Evolutionary conservation across 2,888 invertebrate species (phyloP).

Genomic region (Ichneumon xanthorius): DNA sequence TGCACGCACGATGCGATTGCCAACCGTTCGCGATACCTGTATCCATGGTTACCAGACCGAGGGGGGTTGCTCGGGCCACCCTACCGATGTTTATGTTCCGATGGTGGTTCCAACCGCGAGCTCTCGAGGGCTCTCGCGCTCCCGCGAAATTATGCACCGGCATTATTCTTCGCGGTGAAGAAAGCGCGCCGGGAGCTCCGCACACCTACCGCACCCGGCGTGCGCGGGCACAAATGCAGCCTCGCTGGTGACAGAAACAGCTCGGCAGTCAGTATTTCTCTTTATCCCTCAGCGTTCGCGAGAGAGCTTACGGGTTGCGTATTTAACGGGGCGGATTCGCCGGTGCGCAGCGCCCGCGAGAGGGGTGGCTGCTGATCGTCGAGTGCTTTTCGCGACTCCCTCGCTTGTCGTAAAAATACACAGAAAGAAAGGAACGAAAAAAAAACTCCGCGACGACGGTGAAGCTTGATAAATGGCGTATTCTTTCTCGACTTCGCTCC

Average conservation of each 20-base stretch:
- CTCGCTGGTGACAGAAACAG: slow-evolving; percentile 14
- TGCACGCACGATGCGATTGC: slow-evolving; percentile 33
- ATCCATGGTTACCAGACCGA: slow-evolving; percentile 41
- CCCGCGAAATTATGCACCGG: slow-evolving; percentile 22
- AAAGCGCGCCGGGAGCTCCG: not conserved
- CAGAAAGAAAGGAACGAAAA: not conserved
- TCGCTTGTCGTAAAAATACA: slow-evolving; percentile 23
- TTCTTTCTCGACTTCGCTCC: not conserved
- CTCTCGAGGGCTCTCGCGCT: slow-evolving; percentile 13
- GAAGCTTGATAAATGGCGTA: not conserved
- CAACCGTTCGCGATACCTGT: slow-evolving; percentile 27
- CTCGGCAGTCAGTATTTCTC: slow-evolving; percentile 11
- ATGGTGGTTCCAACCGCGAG: not conserved
- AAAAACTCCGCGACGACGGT: not conserved
- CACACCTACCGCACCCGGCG: not conserved
- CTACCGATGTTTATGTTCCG: not conserved
- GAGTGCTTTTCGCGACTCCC: slow-evolving; percentile 20
- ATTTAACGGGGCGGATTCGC: slow-evolving; percentile 36
- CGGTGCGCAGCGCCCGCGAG: not conserved
- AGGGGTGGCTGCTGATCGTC: slow-evolving; percentile 13
- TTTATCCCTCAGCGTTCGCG: not conserved
- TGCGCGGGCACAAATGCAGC: not conserved
- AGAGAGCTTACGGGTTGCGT: slow-evolving; percentile 2
- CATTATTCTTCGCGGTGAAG: slow-evolving; percentile 12
- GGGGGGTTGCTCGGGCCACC: not conserved